phyloP scores from a whole-genome alignment of 2,797 vertebrate species.

The Gadopsis marmoratus region DNA sequence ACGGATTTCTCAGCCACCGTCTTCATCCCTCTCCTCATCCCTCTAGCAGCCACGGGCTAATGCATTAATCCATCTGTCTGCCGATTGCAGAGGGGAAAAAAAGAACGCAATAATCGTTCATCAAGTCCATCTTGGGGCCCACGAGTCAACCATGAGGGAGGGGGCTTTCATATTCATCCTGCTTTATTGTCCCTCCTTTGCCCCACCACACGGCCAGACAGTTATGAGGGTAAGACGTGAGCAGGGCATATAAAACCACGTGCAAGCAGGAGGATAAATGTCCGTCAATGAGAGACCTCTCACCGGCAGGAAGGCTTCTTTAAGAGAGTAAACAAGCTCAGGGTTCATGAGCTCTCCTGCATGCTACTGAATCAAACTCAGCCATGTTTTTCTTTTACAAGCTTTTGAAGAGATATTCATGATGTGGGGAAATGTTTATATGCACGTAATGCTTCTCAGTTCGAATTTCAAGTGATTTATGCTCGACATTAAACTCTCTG shows the following conservation, averaged over 20 bases:
- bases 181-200: slow-evolving; percentile 59
- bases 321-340: slow-evolving; percentile 56
- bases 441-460: slow-evolving; percentile 7
- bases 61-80: slow-evolving; percentile 70
- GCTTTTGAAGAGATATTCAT: slow-evolving; percentile 43
- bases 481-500: slow-evolving; percentile 51
- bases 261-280: slow-evolving; percentile 76
- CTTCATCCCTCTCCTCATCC: slow-evolving; percentile 57
- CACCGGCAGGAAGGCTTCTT: slow-evolving; percentile 36
- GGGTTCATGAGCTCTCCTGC: slow-evolving; percentile 24
- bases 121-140: slow-evolving; percentile 63
- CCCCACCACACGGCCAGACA: slow-evolving; percentile 34
- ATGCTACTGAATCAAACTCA: slow-evolving; percentile 38
- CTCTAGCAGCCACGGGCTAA: slow-evolving; percentile 67
- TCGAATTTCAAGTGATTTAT: slow-evolving; percentile 63
- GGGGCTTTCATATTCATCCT: slow-evolving; percentile 72
- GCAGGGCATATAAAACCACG: slow-evolving; percentile 66
- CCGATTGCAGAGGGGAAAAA: slow-evolving; percentile 52
- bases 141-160: slow-evolving; percentile 37
- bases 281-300: slow-evolving; percentile 60
- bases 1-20: slow-evolving; percentile 66
- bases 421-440: slow-evolving; percentile 52
- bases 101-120: slow-evolving; percentile 68
- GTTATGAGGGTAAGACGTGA: slow-evolving; percentile 66
- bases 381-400: slow-evolving; percentile 21